These are phyloP conservation scores for Porites divaricata DNA, from an alignment of 92 coral and sea anemone species.

Conservation along the genomic window DNA sequence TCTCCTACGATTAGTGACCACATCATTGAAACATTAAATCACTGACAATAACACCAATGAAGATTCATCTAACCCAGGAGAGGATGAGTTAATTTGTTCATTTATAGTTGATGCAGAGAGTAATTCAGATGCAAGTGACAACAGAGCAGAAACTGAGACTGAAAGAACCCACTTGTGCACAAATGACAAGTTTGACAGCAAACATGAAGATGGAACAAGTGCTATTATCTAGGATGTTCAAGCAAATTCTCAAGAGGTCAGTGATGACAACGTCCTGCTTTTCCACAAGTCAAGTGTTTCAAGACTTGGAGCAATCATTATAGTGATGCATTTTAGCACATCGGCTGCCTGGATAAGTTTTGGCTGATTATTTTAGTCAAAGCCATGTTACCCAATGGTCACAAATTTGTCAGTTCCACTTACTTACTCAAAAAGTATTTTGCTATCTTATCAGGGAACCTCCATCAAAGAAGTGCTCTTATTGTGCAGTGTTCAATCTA, in stretches of 20 bases:
- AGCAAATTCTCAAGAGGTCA: neutral
- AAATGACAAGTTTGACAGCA: neutral
- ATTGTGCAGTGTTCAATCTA: no score
- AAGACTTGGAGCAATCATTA: constrained; percentile 54
- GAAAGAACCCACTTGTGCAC: neutral
- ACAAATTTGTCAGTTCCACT: constrained; percentile 61
- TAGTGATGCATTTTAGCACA: constrained; percentile 65
- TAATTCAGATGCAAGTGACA: no score
- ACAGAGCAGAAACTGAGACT: no score
- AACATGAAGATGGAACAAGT: constrained; percentile 26
- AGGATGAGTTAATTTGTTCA: neutral
- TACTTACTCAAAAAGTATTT: constrained; percentile 67
- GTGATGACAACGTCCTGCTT: constrained; percentile 39
- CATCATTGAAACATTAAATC: neutral
- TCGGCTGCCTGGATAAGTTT: constrained; percentile 59
- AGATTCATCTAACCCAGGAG: neutral
- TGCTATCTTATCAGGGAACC: constrained; percentile 63
- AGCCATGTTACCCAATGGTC: constrained; percentile 51
- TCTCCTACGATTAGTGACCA: neutral
- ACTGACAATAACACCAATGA: neutral
- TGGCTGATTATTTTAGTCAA: constrained; percentile 64
- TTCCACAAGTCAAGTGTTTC: constrained; percentile 54
- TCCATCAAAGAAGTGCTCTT: constrained; percentile 36
- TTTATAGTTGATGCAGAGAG: no score
- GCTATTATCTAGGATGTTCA: constrained; percentile 8